Conservation (phyloP, 2,113 vertebrate genomes). For the Marcusenius ussheri region DNA sequence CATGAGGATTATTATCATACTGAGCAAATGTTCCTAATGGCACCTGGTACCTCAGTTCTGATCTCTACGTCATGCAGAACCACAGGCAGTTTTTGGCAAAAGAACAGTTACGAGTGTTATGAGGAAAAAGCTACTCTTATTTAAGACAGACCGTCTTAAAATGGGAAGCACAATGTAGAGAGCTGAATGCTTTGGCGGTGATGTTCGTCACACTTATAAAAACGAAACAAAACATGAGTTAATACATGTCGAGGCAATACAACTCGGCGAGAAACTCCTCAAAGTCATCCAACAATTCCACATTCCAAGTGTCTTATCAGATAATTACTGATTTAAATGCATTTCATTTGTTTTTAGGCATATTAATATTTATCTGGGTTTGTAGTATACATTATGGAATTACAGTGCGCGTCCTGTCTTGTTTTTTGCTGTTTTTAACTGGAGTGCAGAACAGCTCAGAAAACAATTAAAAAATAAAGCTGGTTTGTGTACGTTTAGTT, state of each 20-base stretch:
- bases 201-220: neutral
- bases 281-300: neutral
- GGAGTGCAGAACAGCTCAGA: conserved; percentile 8
- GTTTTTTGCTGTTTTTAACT: neutral
- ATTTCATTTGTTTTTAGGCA: neutral
- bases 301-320: neutral
- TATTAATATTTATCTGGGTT: neutral
- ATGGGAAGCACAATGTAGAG: neutral
- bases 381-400: neutral
- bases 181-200: neutral
- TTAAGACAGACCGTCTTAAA: neutral
- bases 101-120: neutral
- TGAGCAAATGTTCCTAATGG: neutral
- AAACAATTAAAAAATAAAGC: neutral
- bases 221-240: neutral
- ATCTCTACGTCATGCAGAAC: neutral
- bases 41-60: neutral
- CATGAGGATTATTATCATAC: neutral
- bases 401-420: neutral
- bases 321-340: neutral
- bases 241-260: neutral
- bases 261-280: neutral
- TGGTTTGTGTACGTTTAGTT: neutral
- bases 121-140: neutral
- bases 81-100: conserved; percentile 16